Percentiles rank a stretch among this genome's conserved stretches.
These are phyloP conservation scores for Sparidentex hasta DNA, from an alignment of 2,797 vertebrate species.

Conservation along the genomic window DNA sequence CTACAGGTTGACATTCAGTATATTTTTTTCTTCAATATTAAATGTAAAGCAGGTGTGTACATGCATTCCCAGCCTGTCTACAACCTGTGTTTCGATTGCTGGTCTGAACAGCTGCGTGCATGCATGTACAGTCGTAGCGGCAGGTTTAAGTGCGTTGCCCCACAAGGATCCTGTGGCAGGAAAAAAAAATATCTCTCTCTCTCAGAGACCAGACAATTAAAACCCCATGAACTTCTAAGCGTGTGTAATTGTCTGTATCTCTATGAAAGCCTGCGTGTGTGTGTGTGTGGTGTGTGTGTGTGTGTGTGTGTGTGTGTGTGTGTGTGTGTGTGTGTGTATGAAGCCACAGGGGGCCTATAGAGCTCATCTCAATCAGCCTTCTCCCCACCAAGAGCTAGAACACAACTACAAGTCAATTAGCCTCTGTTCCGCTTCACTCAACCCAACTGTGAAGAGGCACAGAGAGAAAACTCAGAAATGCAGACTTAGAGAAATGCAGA, in stretches of 20 bases:
- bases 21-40: background rate
- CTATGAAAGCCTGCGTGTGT: constrained; percentile 1
- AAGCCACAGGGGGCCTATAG: constrained; percentile 24
- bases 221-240: constrained; percentile 46
- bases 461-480: constrained; percentile 32
- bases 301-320: background rate
- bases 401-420: constrained; percentile 70
- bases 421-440: constrained; percentile 52
- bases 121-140: constrained; percentile 2
- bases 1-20: background rate
- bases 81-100: constrained; percentile 44
- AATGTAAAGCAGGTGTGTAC: background rate
- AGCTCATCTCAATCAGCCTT: constrained; percentile 60
- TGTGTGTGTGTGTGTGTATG: constrained; percentile 14
- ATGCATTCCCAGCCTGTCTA: constrained; percentile 3
- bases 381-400: constrained; percentile 50
- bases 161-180: constrained; percentile 16
- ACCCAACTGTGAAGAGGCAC: constrained; percentile 28
- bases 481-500: constrained; percentile 18
- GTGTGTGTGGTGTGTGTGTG: constrained; percentile 16
- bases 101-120: constrained; percentile 38
- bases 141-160: constrained; percentile 31
- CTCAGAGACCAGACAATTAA: constrained; percentile 48
- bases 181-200: constrained; percentile 2
- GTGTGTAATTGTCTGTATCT: constrained; percentile 50